A percentile compares a stretch with the other conserved stretches of the same genome.
These are phyloP conservation scores for Phylloscopus collybita DNA, from an alignment of 2,797 vertebrate species.

Conservation along the genomic window DNA sequence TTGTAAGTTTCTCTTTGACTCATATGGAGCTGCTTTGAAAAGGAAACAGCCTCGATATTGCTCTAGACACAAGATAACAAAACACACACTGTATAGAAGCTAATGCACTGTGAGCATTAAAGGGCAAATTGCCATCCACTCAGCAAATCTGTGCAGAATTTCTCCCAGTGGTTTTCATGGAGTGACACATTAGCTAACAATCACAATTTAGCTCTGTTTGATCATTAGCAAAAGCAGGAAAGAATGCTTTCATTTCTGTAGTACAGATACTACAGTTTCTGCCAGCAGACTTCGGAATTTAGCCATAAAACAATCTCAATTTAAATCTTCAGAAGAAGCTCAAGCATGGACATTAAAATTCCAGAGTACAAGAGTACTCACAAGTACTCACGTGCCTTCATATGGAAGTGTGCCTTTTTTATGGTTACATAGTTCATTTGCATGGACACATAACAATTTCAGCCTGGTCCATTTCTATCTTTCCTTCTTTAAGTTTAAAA, in stretches of 20 bases:
- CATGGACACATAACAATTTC: background rate
- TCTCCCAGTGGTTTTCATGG: background rate
- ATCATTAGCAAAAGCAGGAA: constrained; percentile 22
- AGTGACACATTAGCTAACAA: constrained; percentile 23
- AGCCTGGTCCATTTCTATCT: background rate
- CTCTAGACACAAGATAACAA: background rate
- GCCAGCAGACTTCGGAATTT: background rate
- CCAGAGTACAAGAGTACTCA: background rate
- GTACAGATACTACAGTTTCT: background rate
- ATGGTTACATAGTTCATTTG: background rate
- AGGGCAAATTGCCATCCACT: constrained; percentile 24
- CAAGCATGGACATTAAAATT: background rate
- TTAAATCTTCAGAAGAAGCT: background rate
- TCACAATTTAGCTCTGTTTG: background rate
- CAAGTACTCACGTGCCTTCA: fast-evolving
- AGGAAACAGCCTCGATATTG: background rate
- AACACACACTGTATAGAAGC: background rate
- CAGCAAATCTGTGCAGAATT: constrained; percentile 10
- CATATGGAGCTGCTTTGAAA: background rate
- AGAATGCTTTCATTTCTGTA: background rate
- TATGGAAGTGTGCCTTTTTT: background rate
- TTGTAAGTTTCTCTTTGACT: background rate
- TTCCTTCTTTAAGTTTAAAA: background rate
- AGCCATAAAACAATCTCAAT: background rate
- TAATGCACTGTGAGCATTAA: constrained; percentile 1